phyloP scores from a whole-genome alignment of 1,140 invertebrate genomes.

The Metaphire vulgaris region DNA sequence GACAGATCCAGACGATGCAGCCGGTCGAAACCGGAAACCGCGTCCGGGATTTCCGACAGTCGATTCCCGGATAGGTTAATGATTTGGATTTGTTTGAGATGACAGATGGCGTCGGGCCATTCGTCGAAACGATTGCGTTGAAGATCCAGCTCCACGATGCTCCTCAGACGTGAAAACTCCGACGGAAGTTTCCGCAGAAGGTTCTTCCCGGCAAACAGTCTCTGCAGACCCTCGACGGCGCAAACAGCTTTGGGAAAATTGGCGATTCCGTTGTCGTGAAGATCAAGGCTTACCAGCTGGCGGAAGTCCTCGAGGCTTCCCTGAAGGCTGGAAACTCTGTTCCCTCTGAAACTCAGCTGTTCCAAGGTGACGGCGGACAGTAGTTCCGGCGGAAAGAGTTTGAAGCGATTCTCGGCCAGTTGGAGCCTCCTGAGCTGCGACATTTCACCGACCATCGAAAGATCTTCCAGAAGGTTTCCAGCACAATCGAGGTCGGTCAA shows the following conservation, averaged over 20 bases:
- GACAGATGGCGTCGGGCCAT: neutral
- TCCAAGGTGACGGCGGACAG: neutral
- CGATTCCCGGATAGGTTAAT: neutral
- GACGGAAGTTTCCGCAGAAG: neutral
- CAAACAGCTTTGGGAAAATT: neutral
- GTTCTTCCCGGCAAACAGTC: neutral
- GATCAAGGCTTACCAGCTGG: neutral
- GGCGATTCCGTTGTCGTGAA: neutral
- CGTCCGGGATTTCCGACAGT: neutral
- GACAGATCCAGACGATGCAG: neutral
- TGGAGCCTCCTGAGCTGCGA: neutral
- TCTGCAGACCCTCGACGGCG: neutral
- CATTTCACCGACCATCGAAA: neutral
- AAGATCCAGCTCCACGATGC: neutral
- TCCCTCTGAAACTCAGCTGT: neutral
- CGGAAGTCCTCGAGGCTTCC: neutral
- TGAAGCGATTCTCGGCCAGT: neutral
- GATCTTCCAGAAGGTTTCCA: neutral
- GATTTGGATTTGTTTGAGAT: neutral
- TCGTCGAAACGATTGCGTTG: neutral
- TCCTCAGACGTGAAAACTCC: neutral
- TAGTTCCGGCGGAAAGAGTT: neutral
- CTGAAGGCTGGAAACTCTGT: neutral
- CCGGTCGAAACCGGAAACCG: neutral
- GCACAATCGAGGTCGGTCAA: neutral